Conservation (phyloP, 2,888 invertebrate species). For the Omphaloscelis lunosa region DNA sequence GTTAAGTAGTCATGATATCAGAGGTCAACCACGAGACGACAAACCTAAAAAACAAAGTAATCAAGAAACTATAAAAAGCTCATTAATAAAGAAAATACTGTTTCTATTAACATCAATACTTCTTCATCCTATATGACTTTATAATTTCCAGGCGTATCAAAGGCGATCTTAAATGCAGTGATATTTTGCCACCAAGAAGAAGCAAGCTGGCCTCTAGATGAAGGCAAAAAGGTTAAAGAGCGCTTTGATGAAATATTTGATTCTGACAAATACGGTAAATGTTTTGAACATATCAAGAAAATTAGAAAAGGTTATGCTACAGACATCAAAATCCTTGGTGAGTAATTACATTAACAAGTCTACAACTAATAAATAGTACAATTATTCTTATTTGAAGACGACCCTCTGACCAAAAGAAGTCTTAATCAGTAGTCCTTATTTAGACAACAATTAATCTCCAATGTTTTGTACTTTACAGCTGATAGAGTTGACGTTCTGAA, state of each 20-base stretch:
- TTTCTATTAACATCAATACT: not conserved
- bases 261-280: constrained; percentile 97
- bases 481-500: constrained; percentile 88
- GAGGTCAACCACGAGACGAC: no score
- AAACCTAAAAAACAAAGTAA: no score
- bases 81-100: not conserved
- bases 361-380: not conserved
- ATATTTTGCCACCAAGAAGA: constrained; percentile 99
- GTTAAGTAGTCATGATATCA: no score
- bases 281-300: constrained; percentile 94
- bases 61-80: not conserved
- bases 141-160: constrained; percentile 95
- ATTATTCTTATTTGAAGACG: not conserved
- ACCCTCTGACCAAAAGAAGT: not conserved
- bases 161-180: constrained; percentile 98
- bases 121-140: not conserved
- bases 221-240: constrained; percentile 97
- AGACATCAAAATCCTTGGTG: constrained; percentile 90
- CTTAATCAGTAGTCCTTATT: not conserved
- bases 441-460: not conserved
- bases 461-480: constrained; percentile 75
- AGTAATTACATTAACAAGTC: constrained; percentile 44
- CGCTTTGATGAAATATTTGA: constrained; percentile 99
- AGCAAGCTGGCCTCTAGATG: constrained; percentile 98
- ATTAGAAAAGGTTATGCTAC: constrained; percentile 91